Evolutionary conservation across 2,888 invertebrate species (phyloP), one percentile per base, ranked within the genome.

Genomic region (Calameuta filiformis): DNA sequence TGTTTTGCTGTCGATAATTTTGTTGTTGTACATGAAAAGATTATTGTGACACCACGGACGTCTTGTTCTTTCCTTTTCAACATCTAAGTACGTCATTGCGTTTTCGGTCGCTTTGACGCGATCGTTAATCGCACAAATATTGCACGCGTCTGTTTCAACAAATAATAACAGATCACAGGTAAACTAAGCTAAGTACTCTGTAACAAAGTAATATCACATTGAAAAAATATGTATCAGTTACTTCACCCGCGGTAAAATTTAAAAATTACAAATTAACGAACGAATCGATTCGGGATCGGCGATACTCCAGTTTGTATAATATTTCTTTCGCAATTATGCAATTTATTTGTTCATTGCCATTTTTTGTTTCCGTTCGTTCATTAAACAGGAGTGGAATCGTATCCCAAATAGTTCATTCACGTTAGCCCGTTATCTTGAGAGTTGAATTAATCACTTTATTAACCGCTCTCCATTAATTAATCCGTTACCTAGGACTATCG

Each of bases 201-300:
- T 84, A 90, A 88, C 85, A 89, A 89, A 89, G 87, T 88, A 86
- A 85, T 90, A 90, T 90, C 90, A 90, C 90, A 90, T 88, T 85
- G 90, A 75, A 89, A 89, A 89, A 89, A 89, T 89, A 89, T 90
- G 88, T 87, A 87, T 89, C 85, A 79, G 86, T 90, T 31, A 33
- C 68, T 35, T 69, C 33, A 11, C 15, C 31, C 71, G 15, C 33
- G 12, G 71, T 34, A 71, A 71, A 71, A 71, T 71, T 34, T 31
- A 31, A 71, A 71, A 71, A 71, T 71, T 15, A 69, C 71, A 69
- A 23, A 31, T 71, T 75, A 75, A 37, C 33, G 23, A n/a, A 37
- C 6, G 23, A 12, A 75, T 34, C 34, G 33, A 76, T 68, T 15
- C 71, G 71, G 71, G 56, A 56, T 31, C 31, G 31, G 12, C 4